Base-by-base conservation (phyloP, 2,888 invertebrate species). In the Adineta ricciae region DNA sequence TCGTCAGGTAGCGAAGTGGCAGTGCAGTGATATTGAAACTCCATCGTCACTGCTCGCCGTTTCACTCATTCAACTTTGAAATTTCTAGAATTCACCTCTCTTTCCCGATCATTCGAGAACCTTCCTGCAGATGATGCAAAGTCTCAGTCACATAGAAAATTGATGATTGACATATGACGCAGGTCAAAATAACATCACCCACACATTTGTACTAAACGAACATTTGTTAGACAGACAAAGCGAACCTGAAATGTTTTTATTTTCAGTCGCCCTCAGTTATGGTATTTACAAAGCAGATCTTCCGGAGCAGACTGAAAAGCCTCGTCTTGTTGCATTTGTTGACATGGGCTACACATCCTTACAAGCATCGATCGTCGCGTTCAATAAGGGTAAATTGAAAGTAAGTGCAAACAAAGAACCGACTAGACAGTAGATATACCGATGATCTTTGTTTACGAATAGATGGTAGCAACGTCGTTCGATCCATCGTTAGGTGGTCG, bases 261-360 rank as follows among this genome's bases (percentile, higher is more conserved):
- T 38, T 36, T 78, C 41, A 78, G 96, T 96, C 78, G 97, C 97
- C 49, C 92, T 99, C 84, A 94, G 95, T 83, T 99, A 99, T 90
- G 98, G 98, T 86, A 97, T 99, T 90, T 99, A 99, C 91, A 97
- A 98, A 91, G 95, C 96, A 90, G 97, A 98, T 91, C 92, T 97
- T 87, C 97, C 97, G 21, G 93, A 93, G 21, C 93, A 93, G 4
- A 95, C 95, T 88, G 95, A 96, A 86, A 94, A 95, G 88, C 88
- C 90, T 7, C 93, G 95, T 86, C 95, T 96, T 91, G 95, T 99
- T 21, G 94, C 97, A 21, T 98, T 99, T 92, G 95, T 99, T 84
- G 99, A 99, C 90, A 95, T 96, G 90, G 99, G 99, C 24, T 94
- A 98, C 89, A 93, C 96, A 85, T 93, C 95, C 86, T 83, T 90